Evolutionary conservation across 2,888 invertebrate genomes (phyloP), one percentile per base, ranked within the genome.

Genomic region (Ornithoptera priamus): DNA sequence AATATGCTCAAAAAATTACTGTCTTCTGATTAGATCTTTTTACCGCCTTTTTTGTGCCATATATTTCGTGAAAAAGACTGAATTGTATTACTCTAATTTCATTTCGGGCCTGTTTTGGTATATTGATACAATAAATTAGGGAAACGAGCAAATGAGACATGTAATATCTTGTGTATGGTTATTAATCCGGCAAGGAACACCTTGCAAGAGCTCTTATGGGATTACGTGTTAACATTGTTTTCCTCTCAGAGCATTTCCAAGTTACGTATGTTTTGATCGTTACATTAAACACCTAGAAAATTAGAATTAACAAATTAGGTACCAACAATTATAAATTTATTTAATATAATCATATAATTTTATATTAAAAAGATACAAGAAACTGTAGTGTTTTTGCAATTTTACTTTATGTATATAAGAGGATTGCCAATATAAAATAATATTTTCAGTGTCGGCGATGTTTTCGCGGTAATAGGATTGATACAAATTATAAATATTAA

Each of bases 101-200:
- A 76, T 82, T 76, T 79, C 73, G 67, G 68, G 77, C 74, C 77
- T 78, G 78, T 81, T 81, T 78, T 73, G 69, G 75, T 78, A 83
- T 77, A 86, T 82, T 84, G 80, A 77, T 75, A 75, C 72, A 79
- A 78, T 85, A 84, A 82, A 86, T 85, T 83, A 78, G 74, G 77
- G 77, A 78, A 80, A 82, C 74, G 79, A 79, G 80, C 72, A 78
- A 83, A 82, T 83, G 84, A 81, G 78, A 81, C 76, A 73, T 76
- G 73, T 75, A 77, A 73, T 75, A 76, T 80, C 76, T 72, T 77
- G 79, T 80, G 76, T 76, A 58, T 65, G 64, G 68, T 64, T 68
- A 68, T 68, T 64, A 60, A 39, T 59, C 46, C 56, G 22, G 42
- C 46, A 59, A 61, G 42, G 42, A 56, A 71, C 67, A 73, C 70